Conservation (phyloP, 2,888 invertebrate genomes). For the Caenorhabditis angaria region DNA sequence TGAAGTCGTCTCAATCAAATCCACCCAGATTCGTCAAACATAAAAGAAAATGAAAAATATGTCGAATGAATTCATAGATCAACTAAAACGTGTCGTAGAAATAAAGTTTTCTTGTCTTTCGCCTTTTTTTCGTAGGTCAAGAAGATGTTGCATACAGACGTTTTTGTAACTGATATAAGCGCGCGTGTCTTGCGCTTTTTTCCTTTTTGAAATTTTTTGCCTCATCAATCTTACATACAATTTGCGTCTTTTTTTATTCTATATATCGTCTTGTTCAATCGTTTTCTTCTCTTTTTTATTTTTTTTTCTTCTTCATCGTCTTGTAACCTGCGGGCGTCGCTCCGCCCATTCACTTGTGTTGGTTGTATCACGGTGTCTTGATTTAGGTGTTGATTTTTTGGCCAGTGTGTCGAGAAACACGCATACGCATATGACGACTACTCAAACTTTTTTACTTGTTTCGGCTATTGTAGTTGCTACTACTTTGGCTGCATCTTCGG, state of each 20-base stretch:
- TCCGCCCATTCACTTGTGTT: slow-evolving; percentile 37
- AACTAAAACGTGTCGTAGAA: neutral
- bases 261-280: neutral
- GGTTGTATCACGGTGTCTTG: slow-evolving; percentile 9
- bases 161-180: neutral
- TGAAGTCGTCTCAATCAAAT: neutral
- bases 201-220: neutral
- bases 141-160: neutral
- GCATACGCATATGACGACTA: slow-evolving; percentile 33
- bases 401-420: slow-evolving; percentile 48
- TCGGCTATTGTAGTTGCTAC: slow-evolving; percentile 27
- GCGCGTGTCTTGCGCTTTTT: neutral
- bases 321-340: slow-evolving; percentile 10
- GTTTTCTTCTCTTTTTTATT: slow-evolving; percentile 12
- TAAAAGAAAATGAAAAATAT: neutral
- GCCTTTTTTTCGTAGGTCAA: neutral
- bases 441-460: slow-evolving; percentile 34
- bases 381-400: slow-evolving; percentile 15
- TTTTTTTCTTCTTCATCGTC: slow-evolving; percentile 8
- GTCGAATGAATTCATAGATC: neutral
- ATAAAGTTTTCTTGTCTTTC: neutral
- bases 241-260: neutral
- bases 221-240: neutral
- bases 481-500: slow-evolving; percentile 43
- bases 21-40: neutral